Conservation (phyloP, 2,113 vertebrate genomes). For the Melanotaenia duboulayi region DNA sequence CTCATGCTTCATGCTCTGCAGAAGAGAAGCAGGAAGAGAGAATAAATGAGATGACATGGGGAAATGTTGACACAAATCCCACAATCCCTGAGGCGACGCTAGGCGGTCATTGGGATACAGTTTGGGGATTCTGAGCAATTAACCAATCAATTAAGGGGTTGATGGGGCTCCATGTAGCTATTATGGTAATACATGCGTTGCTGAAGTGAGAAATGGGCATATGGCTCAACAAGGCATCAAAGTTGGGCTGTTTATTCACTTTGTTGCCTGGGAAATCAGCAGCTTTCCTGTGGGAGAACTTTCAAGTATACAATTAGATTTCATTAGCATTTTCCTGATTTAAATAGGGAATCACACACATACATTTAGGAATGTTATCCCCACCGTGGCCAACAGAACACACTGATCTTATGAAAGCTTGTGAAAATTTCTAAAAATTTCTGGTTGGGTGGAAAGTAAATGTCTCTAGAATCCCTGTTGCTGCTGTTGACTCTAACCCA, state of each 20-base stretch:
- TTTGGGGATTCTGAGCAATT: slow-evolving; percentile 69
- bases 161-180: slow-evolving; percentile 52
- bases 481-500: slow-evolving; percentile 36
- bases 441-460: slow-evolving; percentile 29
- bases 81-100: slow-evolving; percentile 59
- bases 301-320: slow-evolving; percentile 43
- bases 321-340: slow-evolving; percentile 43
- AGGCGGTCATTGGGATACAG: slow-evolving; percentile 49
- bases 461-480: slow-evolving; percentile 14
- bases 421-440: slow-evolving; percentile 11
- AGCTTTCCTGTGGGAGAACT: slow-evolving; percentile 15
- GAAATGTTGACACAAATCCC: slow-evolving; percentile 76
- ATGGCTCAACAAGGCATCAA: slow-evolving; percentile 17
- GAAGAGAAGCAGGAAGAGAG: slow-evolving; percentile 55
- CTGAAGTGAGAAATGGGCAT: slow-evolving; percentile 25
- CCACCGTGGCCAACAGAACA: background rate
- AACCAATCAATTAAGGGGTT: slow-evolving; percentile 69
- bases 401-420: slow-evolving; percentile 16
- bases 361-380: slow-evolving; percentile 8
- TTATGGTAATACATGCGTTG: slow-evolving; percentile 45
- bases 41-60: slow-evolving; percentile 57
- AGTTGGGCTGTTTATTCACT: slow-evolving; percentile 36
- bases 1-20: slow-evolving; percentile 78
- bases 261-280: slow-evolving; percentile 47
- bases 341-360: slow-evolving; percentile 13